Evolutionary conservation across 2,888 invertebrate species (phyloP).

Genomic region (Morpho achilles): DNA sequence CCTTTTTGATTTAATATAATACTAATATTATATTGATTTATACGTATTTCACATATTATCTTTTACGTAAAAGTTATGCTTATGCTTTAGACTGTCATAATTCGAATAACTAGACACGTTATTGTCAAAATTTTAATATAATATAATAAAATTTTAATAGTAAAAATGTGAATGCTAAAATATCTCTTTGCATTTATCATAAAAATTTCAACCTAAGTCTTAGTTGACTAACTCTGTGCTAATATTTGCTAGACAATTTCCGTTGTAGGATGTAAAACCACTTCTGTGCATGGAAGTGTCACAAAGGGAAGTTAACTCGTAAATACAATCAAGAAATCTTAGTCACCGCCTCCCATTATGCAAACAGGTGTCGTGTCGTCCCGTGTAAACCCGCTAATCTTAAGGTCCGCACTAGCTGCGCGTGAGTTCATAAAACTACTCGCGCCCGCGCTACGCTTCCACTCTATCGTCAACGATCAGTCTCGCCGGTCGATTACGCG

Average conservation of each 20-base stretch:
- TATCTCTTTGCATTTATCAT: no score
- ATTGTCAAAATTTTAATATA: no score
- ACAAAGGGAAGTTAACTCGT: slow-evolving; percentile 10
- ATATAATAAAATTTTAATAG: no score
- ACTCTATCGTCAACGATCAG: slow-evolving; percentile 55
- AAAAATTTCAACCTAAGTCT: no score
- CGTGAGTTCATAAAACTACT: slow-evolving; percentile 63
- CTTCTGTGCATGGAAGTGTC: neutral
- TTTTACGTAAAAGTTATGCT: no score
- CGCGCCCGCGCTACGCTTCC: slow-evolving; percentile 51
- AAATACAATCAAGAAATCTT: slow-evolving; percentile 11
- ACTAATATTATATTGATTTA: no score
- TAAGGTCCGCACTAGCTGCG: slow-evolving; percentile 41
- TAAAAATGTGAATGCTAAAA: no score
- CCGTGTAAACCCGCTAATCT: slow-evolving; percentile 23
- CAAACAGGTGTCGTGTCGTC: slow-evolving; percentile 26
- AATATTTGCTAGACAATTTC: slow-evolving; percentile 1
- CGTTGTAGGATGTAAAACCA: neutral
- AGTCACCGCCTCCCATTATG: slow-evolving; percentile 17
- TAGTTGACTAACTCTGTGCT: neutral
- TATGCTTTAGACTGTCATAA: no score
- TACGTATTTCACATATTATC: no score
- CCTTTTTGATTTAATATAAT: no score
- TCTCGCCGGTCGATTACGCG: slow-evolving; percentile 44
- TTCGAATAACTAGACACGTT: no score